Percentiles rank a stretch among this genome's conserved stretches.
Conservation (phyloP, 2,888 invertebrate genomes). For the Drosophila sordidula region DNA sequence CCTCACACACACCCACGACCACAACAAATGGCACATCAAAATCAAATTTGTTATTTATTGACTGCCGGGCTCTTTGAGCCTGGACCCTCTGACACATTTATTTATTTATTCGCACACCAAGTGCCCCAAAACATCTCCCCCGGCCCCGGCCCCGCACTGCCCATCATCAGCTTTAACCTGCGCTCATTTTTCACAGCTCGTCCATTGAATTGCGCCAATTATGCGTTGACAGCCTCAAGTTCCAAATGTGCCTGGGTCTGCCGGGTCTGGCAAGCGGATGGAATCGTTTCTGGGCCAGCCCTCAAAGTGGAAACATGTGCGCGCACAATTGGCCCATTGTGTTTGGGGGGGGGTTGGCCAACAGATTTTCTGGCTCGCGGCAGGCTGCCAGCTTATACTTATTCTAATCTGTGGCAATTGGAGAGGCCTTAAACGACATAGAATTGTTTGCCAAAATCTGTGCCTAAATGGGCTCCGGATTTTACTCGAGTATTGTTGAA, state of each 20-base stretch:
- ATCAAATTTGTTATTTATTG: conserved; percentile 75
- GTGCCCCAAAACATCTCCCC: neutral
- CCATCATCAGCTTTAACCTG: conserved; percentile 44
- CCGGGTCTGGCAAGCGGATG: neutral
- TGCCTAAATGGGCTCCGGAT: conserved; percentile 10
- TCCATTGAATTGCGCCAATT: conserved; percentile 72
- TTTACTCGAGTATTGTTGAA: conserved; percentile 6
- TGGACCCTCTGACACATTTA: conserved; percentile 45
- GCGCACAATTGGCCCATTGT: conserved; percentile 51
- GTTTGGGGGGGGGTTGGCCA: conserved; percentile 13
- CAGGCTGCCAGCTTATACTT: conserved; percentile 42
- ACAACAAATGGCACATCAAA: conserved; percentile 70
- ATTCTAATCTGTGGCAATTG: conserved; percentile 43
- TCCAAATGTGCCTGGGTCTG: conserved; percentile 22
- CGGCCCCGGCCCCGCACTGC: no score
- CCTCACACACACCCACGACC: conserved; percentile 24
- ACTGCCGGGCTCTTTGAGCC: conserved; percentile 12
- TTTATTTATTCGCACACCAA: conserved; percentile 65
- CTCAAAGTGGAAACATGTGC: conserved; percentile 49
- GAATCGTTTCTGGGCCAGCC: neutral
- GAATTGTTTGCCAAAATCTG: conserved; percentile 40
- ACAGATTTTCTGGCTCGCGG: conserved; percentile 36
- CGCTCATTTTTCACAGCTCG: conserved; percentile 65
- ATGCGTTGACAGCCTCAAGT: conserved; percentile 72
- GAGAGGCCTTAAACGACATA: conserved; percentile 32